Base-by-base conservation (phyloP, 2,797 vertebrate genomes). In the Halcyon smyrnensis region DNA sequence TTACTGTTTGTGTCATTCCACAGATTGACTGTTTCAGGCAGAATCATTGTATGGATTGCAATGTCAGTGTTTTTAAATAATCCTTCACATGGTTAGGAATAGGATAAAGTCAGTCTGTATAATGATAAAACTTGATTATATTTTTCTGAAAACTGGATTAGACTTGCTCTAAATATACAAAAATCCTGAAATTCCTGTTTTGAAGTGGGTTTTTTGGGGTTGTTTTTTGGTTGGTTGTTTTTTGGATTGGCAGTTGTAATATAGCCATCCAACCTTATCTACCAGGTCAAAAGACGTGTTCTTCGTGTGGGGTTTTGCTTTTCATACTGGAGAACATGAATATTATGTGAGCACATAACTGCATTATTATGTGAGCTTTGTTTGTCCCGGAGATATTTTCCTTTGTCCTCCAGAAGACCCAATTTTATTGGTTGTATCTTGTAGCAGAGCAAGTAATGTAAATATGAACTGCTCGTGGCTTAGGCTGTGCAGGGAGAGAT, bases 81-180 rank as follows among this genome's bases (percentile, higher is more conserved):
- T 64, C 74, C 67, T 91, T 94, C 87, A 28, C 34, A 12, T 93
- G 51, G 70, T 91, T 96, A 80, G 93, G 91, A 84, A 45, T 91
- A 63, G 90, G 91, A 93, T 94, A 67, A 95, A 95, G 85, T 39
- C 90, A 46, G 77, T 63, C 83, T 70, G 23, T 77, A n/a, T 94
- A 97, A 87, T 80, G 89, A 96, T 94, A 95, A 94, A 90, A 90
- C 43, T 90, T 96, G 94, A 86, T 88, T 95, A 82, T 76, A 34
- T 63, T 82, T 82, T 91, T 80, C 80, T 77, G 73, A 92, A 96
- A 84, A 89, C 80, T 71, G 84, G 80, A 77, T 95, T 95, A 94
- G 71, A 24, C 74, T 84, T 95, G 77, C 64, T 95, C 81, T 95
- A 94, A 96, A 95, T 95, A 95, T 53, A 96, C 37, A 87, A 24